These are phyloP conservation scores for Lemur catta DNA, from an alignment of 2,797 vertebrate genomes.

Conservation along the genomic window DNA sequence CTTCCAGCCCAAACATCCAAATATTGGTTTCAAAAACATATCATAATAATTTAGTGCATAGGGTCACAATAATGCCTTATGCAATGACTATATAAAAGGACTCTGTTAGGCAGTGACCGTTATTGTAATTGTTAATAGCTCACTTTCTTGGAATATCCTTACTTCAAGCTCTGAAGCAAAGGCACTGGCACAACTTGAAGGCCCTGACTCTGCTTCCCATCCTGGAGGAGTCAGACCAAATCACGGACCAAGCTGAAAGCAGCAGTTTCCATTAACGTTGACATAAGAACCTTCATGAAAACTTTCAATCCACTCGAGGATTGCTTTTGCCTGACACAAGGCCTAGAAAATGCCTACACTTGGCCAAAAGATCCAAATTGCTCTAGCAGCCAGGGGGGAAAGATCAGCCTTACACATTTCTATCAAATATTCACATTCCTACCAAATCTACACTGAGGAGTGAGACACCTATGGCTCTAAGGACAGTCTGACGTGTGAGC, in stretches of 20 bases:
- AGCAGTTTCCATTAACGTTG: neutral
- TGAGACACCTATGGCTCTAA: neutral
- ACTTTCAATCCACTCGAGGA: neutral
- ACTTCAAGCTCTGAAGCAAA: neutral
- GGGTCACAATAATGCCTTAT: neutral
- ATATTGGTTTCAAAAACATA: neutral
- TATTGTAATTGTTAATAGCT: neutral
- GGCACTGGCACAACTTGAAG: neutral
- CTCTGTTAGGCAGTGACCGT: neutral
- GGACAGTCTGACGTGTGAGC: neutral
- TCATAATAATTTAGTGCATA: neutral
- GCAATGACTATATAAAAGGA: neutral
- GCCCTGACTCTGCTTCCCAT: neutral
- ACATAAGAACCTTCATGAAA: neutral
- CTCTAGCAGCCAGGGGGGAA: neutral
- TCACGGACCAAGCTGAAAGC: neutral
- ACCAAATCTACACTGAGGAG: neutral
- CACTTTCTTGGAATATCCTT: neutral
- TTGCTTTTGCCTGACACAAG: neutral
- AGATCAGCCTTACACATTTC: neutral
- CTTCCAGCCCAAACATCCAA: neutral
- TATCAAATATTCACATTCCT: neutral
- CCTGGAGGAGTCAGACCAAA: slow-evolving; percentile 23
- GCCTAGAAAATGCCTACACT: neutral
- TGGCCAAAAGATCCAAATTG: neutral